Evolutionary conservation across 2,888 invertebrate genomes (phyloP).

Genomic region (Rhorus exstirpatorius): DNA sequence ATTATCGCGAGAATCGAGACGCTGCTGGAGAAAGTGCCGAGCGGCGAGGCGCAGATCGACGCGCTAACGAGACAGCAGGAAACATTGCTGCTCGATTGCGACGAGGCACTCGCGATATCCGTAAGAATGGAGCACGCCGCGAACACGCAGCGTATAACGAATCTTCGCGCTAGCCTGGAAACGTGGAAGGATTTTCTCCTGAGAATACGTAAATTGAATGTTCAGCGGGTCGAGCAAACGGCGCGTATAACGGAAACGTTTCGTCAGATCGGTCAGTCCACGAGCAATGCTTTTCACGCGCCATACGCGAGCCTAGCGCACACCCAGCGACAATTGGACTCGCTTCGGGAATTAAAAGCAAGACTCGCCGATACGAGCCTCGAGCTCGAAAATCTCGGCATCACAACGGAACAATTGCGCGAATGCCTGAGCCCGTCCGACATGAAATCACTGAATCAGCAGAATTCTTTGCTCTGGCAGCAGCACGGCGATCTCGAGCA

Average conservation of each 20-base stretch:
- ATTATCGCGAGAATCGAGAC: conserved; percentile 90
- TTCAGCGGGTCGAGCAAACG: conserved; percentile 89
- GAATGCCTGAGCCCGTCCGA: conserved; percentile 95
- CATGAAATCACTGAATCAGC: conserved; percentile 92
- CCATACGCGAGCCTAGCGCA: conserved; percentile 88
- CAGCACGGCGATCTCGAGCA: conserved; percentile 94
- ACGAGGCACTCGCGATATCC: conserved; percentile 92
- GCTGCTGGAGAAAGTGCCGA: conserved; percentile 90
- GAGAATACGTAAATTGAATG: conserved; percentile 89
- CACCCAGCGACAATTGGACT: conserved; percentile 89
- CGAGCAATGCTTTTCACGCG: conserved; percentile 87
- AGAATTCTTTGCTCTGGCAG: conserved; percentile 92
- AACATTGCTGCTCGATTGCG: conserved; percentile 90
- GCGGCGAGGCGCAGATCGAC: conserved; percentile 90
- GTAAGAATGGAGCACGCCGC: conserved; percentile 94
- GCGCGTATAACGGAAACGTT: conserved; percentile 89
- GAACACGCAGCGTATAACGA: conserved; percentile 92
- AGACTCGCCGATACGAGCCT: conserved; percentile 88
- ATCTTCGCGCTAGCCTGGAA: conserved; percentile 92
- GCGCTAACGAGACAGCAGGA: conserved; percentile 90
- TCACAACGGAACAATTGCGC: conserved; percentile 93
- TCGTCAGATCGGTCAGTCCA: conserved; percentile 89
- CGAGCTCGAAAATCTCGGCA: conserved; percentile 91
- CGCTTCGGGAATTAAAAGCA: conserved; percentile 88
- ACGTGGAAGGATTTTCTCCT: conserved; percentile 93